A percentile compares a stretch with the other conserved stretches of the same genome.
These are phyloP conservation scores for Anabas testudineus DNA, from an alignment of 2,797 vertebrate species.

Conservation along the genomic window DNA sequence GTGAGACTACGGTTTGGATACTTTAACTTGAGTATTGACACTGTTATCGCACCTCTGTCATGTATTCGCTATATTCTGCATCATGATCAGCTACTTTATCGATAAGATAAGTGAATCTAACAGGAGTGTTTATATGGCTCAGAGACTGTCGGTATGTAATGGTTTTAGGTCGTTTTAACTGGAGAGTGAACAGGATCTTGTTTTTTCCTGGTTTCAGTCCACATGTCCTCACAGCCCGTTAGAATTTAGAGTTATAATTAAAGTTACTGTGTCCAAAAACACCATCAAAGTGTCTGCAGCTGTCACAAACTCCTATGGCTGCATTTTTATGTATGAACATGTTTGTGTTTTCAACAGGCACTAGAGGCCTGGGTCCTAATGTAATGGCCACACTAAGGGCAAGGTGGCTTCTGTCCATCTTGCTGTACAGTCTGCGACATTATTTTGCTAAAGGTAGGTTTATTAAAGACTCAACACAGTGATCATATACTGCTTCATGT, in stretches of 20 bases:
- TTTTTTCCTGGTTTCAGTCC: not conserved
- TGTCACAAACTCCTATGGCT: not conserved
- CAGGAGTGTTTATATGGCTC: no score
- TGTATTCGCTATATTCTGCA: not conserved
- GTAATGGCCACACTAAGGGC: conserved; percentile 64
- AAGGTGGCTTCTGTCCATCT: conserved; percentile 58
- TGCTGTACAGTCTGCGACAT: conserved; percentile 36
- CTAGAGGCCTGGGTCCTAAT: conserved; percentile 37
- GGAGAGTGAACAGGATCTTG: no score
- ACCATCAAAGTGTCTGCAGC: not conserved
- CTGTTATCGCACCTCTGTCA: not conserved
- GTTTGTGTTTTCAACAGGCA: conserved; percentile 41
- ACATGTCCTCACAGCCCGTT: not conserved
- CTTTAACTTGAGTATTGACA: not conserved
- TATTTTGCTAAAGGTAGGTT: conserved; percentile 51
- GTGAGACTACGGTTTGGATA: not conserved
- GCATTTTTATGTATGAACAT: not conserved
- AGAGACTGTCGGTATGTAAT: no score
- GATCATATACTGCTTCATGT: accelerated
- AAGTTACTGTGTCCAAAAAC: not conserved
- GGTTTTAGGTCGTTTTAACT: not conserved
- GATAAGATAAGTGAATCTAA: not conserved
- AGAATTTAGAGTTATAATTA: no score
- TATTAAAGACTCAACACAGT: not conserved
- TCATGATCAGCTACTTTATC: not conserved